phyloP scores from a whole-genome alignment of 1,140 invertebrate genomes.

The Bombus confusus region DNA sequence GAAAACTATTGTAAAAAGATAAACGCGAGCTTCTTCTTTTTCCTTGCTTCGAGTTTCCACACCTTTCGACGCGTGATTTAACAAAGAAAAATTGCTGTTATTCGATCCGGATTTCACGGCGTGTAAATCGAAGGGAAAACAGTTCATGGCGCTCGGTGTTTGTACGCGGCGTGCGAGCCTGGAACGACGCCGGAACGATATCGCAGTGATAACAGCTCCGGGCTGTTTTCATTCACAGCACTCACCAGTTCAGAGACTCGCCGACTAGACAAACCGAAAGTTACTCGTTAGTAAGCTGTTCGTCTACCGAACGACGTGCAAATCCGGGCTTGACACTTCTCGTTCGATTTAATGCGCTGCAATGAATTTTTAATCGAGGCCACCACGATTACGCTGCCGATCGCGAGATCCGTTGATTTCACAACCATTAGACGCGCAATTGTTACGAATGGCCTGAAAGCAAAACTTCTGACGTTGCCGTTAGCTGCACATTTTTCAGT shows the following conservation, averaged over 20 bases:
- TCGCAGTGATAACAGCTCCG: conserved; percentile 54
- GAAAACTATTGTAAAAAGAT: not conserved
- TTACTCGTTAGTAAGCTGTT: conserved; percentile 37
- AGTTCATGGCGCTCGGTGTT: conserved; percentile 29
- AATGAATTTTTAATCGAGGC: conserved; percentile 16
- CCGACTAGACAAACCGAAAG: conserved; percentile 48
- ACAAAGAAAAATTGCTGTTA: not conserved
- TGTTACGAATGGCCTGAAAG: too few species aligned
- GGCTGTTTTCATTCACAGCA: conserved; percentile 55
- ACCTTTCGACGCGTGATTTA: not conserved
- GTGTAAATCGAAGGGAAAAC: conserved; percentile 39
- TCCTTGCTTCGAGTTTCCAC: not conserved
- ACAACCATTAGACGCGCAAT: not conserved
- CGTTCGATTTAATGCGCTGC: not conserved
- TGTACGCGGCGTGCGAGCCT: conserved; percentile 39
- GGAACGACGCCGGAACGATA: conserved; percentile 56
- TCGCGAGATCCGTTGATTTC: not conserved
- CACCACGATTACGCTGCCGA: not conserved
- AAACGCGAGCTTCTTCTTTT: not conserved
- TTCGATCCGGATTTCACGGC: conserved; percentile 37
- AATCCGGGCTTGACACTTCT: conserved; percentile 15
- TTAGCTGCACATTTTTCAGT: not conserved
- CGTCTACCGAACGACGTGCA: not conserved
- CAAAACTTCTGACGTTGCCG: too few species aligned
- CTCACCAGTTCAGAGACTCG: conserved; percentile 21